phyloP scores from a whole-genome alignment of 2,113 vertebrate genomes.

The Entomyzon cyanotis region DNA sequence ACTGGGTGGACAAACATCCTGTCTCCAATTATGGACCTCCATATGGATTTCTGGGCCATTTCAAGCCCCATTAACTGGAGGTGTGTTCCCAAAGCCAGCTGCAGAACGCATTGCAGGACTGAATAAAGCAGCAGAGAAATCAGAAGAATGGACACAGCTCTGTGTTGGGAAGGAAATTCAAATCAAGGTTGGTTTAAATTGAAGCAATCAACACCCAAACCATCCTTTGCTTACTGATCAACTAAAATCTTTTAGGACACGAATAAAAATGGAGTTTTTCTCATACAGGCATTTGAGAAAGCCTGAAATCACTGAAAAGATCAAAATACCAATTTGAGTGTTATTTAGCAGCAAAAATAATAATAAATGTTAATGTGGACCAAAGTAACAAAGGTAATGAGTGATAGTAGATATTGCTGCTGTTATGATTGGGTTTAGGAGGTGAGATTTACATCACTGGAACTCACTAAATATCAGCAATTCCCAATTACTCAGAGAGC shows the following conservation, averaged over 20 bases:
- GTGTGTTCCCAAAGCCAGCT: constrained; percentile 4
- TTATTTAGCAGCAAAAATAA: background rate
- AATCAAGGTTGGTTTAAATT: background rate
- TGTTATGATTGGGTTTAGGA: background rate
- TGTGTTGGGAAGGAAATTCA: background rate
- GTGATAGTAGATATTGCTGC: background rate
- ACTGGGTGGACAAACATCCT: background rate
- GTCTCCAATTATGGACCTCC: background rate
- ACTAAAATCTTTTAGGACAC: background rate
- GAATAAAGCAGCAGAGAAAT: background rate
- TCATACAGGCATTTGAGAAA: background rate
- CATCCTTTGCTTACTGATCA: background rate
- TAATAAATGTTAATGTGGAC: background rate
- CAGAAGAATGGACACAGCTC: background rate
- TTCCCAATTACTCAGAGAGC: background rate
- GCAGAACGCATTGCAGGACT: background rate
- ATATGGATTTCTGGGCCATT: constrained; percentile 4
- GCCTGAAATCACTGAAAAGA: too few relatives aligned
- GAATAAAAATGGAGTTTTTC: background rate
- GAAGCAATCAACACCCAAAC: background rate
- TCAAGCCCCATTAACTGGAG: constrained; percentile 32
- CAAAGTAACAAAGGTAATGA: background rate
- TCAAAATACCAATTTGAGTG: background rate
- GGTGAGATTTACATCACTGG: background rate
- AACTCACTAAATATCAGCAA: background rate